Percentiles rank a stretch among this genome's conserved stretches.
Evolutionary conservation across 2,797 vertebrate species (phyloP).

Genomic region (Tapirus indicus): DNA sequence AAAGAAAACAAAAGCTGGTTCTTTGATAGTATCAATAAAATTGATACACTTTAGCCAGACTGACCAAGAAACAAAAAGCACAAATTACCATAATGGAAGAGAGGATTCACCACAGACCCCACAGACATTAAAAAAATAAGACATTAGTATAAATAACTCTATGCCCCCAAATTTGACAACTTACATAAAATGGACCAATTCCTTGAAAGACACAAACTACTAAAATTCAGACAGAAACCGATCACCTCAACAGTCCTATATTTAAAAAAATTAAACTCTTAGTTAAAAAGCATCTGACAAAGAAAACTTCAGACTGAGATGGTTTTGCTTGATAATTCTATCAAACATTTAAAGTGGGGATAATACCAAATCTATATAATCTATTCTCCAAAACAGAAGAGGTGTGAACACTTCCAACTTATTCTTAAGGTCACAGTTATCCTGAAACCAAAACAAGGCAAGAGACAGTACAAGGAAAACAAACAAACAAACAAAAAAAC

Average conservation of each 20-base stretch:
- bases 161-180: neutral
- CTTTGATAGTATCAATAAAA: conserved; percentile 18
- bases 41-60: neutral
- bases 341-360: neutral
- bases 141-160: neutral
- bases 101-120: neutral
- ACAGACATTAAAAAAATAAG: neutral
- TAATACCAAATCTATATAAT: neutral
- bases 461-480: neutral
- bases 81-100: neutral
- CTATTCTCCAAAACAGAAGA: neutral
- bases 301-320: neutral
- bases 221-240: neutral
- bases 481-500: neutral
- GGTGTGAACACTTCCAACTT: neutral
- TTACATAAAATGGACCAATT: neutral
- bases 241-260: neutral
- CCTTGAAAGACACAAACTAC: neutral
- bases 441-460: neutral
- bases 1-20: neutral
- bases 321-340: neutral
- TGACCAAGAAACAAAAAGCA: neutral
- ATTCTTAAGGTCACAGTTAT: neutral
- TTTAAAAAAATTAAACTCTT: neutral
- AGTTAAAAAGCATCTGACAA: neutral